Evolutionary conservation across 2,888 invertebrate species (phyloP).

Genomic region (Isotomurus palustris): DNA sequence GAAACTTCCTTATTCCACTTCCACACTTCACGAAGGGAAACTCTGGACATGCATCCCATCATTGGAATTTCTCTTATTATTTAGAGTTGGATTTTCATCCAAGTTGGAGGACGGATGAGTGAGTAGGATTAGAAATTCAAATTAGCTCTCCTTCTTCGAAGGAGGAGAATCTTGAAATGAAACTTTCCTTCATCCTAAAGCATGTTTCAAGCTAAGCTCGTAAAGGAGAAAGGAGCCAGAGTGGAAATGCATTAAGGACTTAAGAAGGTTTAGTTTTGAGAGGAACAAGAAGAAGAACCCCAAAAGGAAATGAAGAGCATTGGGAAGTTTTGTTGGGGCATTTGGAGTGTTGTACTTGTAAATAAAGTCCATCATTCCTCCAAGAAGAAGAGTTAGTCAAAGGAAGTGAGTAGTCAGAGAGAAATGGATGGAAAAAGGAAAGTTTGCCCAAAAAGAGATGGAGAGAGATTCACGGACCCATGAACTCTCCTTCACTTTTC

Average conservation of each 20-base stretch:
- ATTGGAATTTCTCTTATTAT: not conserved
- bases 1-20: too few species aligned
- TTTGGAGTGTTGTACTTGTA: not conserved
- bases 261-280: not conserved
- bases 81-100: too few species aligned
- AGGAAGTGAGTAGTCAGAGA: not conserved
- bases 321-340: not conserved
- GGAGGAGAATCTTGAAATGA: too few species aligned
- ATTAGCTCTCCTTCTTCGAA: constrained; percentile 1
- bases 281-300: not conserved
- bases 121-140: constrained; percentile 1
- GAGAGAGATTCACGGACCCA: constrained; percentile 4
- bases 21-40: too few species aligned
- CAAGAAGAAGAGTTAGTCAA: constrained; percentile 3
- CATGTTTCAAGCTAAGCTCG: not conserved
- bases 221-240: not conserved
- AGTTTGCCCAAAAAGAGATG: not conserved
- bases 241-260: not conserved
- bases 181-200: too few species aligned
- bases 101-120: not conserved
- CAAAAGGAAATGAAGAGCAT: not conserved
- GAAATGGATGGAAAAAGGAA: constrained; percentile 7
- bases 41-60: too few species aligned
- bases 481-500: too few species aligned
- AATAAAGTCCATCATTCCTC: not conserved